Percentiles rank a stretch among this genome's conserved stretches.
Conservation (phyloP, 2,888 invertebrate species). For the Tridacna gigas region DNA sequence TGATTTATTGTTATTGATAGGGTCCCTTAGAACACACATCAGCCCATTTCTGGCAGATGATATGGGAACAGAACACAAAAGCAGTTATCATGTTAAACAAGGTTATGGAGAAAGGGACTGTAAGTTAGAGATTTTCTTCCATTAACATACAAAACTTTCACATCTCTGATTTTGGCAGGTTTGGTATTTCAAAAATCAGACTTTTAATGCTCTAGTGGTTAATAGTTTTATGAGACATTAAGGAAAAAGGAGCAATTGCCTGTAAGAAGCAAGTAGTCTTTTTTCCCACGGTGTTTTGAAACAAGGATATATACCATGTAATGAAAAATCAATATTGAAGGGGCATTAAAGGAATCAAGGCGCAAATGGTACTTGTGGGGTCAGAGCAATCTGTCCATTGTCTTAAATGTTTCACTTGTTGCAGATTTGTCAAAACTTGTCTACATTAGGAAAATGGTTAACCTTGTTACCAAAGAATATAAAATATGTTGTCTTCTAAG, state of each 20-base stretch:
- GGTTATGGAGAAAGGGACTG: slow-evolving; percentile 95
- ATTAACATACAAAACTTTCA: neutral
- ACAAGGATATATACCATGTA: too few species aligned
- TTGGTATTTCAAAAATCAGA: too few species aligned
- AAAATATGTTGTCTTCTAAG: neutral
- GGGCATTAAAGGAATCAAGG: too few species aligned
- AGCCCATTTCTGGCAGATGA: slow-evolving; percentile 98
- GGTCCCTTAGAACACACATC: slow-evolving; percentile 95
- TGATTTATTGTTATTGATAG: slow-evolving; percentile 86
- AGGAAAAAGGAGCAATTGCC: too few species aligned
- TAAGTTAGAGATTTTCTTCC: slow-evolving; percentile 78
- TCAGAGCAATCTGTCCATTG: neutral
- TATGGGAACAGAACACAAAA: slow-evolving; percentile 96
- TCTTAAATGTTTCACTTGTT: neutral
- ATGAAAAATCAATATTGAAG: too few species aligned
- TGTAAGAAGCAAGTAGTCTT: too few species aligned
- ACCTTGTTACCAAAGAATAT: neutral
- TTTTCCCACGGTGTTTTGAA: too few species aligned
- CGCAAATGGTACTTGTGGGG: too few species aligned
- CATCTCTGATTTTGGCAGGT: too few species aligned
- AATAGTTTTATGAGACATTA: too few species aligned
- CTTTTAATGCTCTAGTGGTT: too few species aligned
- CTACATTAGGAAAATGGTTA: neutral
- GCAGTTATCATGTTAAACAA: slow-evolving; percentile 98
- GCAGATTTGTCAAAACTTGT: neutral